These are phyloP conservation scores for Solenopsis fugax DNA, from an alignment of 1,140 invertebrate species.

Conservation along the genomic window DNA sequence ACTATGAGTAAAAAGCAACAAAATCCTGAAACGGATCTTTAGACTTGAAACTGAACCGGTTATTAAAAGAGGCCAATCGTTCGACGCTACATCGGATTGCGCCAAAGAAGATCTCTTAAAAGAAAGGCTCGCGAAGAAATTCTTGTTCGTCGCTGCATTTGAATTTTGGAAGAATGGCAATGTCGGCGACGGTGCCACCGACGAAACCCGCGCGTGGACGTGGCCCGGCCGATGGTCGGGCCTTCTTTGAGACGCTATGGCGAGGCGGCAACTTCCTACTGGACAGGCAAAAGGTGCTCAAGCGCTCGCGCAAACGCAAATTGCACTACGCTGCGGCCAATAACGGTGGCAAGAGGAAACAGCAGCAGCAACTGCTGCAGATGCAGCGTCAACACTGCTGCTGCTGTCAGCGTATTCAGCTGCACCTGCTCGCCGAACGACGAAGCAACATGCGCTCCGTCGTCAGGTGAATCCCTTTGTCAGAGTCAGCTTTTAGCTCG, in stretches of 20 bases:
- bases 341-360: slow-evolving; percentile 69
- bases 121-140: not conserved
- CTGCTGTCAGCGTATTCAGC: slow-evolving; percentile 84
- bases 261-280: slow-evolving; percentile 82
- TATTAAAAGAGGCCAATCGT: not conserved
- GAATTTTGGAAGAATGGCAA: slow-evolving; percentile 72
- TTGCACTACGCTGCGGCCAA: slow-evolving; percentile 75
- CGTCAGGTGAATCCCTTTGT: slow-evolving; percentile 81
- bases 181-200: slow-evolving; percentile 74
- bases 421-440: slow-evolving; percentile 83
- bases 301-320: slow-evolving; percentile 81
- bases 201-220: slow-evolving; percentile 82
- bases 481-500: not conserved
- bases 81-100: not conserved
- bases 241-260: slow-evolving; percentile 84
- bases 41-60: not conserved
- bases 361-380: slow-evolving; percentile 69
- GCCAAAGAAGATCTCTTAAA: not conserved
- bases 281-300: slow-evolving; percentile 82
- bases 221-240: slow-evolving; percentile 83
- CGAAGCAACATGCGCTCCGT: slow-evolving; percentile 83
- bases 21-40: not conserved
- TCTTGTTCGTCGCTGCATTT: not conserved
- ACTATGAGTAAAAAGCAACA: not conserved
- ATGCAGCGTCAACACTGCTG: slow-evolving; percentile 82